Conservation (phyloP, 2,797 vertebrate species). For the Miichthys miiuy region DNA sequence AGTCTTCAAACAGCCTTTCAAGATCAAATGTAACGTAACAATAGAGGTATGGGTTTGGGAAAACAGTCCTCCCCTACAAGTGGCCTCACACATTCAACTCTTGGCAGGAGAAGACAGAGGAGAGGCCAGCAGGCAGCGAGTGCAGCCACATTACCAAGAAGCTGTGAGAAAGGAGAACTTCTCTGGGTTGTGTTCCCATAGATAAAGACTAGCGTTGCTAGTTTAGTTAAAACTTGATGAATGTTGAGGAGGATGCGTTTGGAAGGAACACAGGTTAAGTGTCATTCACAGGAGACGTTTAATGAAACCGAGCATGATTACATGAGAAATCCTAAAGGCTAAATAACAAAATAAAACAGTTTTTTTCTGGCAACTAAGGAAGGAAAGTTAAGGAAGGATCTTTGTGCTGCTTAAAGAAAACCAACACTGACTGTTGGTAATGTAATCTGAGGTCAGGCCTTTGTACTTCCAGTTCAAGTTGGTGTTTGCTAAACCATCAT, state of each 20-base stretch:
- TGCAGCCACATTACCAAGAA: slow-evolving; percentile 28
- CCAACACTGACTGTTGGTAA: background rate
- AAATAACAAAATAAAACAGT: background rate
- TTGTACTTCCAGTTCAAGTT: too few species aligned
- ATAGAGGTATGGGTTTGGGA: slow-evolving; percentile 59
- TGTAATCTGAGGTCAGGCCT: background rate
- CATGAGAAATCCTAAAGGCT: background rate
- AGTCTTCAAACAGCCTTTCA: slow-evolving; percentile 44
- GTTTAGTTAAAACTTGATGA: background rate
- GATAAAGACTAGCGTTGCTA: slow-evolving; percentile 1
- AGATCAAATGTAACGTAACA: slow-evolving; percentile 67
- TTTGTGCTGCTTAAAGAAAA: background rate
- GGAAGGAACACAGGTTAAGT: background rate
- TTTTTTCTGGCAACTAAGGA: background rate
- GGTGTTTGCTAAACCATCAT: background rate
- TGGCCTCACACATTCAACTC: slow-evolving; percentile 63
- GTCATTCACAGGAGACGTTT: background rate
- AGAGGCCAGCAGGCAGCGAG: slow-evolving; percentile 55
- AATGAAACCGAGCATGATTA: background rate
- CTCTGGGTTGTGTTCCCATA: slow-evolving; percentile 48
- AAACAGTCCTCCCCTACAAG: slow-evolving; percentile 61
- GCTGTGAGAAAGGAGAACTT: slow-evolving; percentile 29
- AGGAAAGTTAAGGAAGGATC: background rate
- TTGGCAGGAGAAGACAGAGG: slow-evolving; percentile 65
- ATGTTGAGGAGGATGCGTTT: background rate